These are phyloP conservation scores for Trissolcus basalis DNA, from an alignment of 1,140 invertebrate species.

Conservation along the genomic window DNA sequence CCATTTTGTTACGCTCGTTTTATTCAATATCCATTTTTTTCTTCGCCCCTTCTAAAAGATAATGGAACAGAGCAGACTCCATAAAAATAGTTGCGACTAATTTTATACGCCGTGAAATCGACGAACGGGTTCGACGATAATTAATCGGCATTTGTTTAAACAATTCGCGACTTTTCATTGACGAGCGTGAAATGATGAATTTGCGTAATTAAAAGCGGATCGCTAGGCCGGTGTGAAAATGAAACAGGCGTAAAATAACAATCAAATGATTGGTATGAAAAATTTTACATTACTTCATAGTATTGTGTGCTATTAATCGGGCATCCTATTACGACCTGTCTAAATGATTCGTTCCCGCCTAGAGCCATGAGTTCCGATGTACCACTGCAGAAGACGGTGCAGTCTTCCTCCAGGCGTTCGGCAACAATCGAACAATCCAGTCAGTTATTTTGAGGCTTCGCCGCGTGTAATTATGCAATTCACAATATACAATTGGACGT, in stretches of 20 bases:
- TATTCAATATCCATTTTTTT: not conserved
- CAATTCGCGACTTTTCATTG: too few species aligned
- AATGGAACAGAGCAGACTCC: too few species aligned
- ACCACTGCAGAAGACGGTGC: slow-evolving; percentile 47
- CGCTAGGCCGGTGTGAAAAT: slow-evolving; percentile 26
- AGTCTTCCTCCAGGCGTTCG: slow-evolving; percentile 60
- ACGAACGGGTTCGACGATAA: too few species aligned
- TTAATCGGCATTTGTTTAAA: too few species aligned
- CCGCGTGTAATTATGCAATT: slow-evolving; percentile 50
- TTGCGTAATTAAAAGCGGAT: too few species aligned
- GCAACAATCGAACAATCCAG: slow-evolving; percentile 42
- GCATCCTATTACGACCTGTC: slow-evolving; percentile 53
- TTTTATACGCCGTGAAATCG: too few species aligned
- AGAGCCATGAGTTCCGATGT: slow-evolving; percentile 45
- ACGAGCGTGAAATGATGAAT: too few species aligned
- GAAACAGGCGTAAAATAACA: slow-evolving; percentile 8
- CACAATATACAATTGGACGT: slow-evolving; percentile 48
- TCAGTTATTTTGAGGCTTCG: slow-evolving; percentile 41
- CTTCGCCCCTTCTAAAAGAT: too few species aligned
- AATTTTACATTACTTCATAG: slow-evolving; percentile 37
- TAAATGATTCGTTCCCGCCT: slow-evolving; percentile 56
- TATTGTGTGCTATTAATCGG: slow-evolving; percentile 49
- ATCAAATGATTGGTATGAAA: slow-evolving; percentile 43
- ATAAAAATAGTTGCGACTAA: too few species aligned
- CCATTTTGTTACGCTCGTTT: not conserved